Base-by-base conservation (phyloP, 2,888 invertebrate species). In the Suillia variegata region DNA sequence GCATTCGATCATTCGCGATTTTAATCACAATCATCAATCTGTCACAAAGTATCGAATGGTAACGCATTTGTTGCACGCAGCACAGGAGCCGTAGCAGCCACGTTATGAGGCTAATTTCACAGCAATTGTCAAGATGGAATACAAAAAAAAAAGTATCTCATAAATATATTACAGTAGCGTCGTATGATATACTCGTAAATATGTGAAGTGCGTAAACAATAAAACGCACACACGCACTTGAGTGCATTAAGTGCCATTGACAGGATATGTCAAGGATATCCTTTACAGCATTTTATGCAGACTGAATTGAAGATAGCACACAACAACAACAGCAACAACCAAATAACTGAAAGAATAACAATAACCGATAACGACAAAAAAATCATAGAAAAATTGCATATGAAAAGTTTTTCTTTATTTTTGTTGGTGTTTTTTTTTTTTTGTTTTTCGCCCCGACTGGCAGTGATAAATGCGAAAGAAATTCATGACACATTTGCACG, bases 261-360 rank as follows among this genome's bases (percentile, higher is more conserved):
- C 79, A 79, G 80, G 80, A 79, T 78, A 74, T 80, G 80, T 80
- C 78, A 79, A 78, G 80, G 79, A 80, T 80, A 79, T 80, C 80
- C 80, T 79, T 69, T 70, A 70, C 69, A 75, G n/a, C n/a, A n/a
- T 66, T 70, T 62, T 61, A 33, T 56, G 56, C 48, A 50, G 42
- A 52, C 45, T 21, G 12, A 21, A 52, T 12, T 34, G 52, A 62
- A 64, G 52, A 59, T 49, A 62, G 21, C 12, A 54, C 6, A 56
- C 18, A 57, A 17, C 33, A 15, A 56, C 17, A 34, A 56, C 0
- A 34, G 5, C 8, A 15, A 13, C 24, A 62, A 48, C n/a, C n/a
- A n/a, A n/a, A n/a, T n/a, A n/a, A n/a, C 57, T 59, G 53, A 17
- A 18, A 38, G n/a, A 13, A 13, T n/a, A n/a, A 38, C 38, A 38